These are phyloP conservation scores for Drosophila tropicalis DNA, from an alignment of 1,140 invertebrate genomes.

Conservation along the genomic window DNA sequence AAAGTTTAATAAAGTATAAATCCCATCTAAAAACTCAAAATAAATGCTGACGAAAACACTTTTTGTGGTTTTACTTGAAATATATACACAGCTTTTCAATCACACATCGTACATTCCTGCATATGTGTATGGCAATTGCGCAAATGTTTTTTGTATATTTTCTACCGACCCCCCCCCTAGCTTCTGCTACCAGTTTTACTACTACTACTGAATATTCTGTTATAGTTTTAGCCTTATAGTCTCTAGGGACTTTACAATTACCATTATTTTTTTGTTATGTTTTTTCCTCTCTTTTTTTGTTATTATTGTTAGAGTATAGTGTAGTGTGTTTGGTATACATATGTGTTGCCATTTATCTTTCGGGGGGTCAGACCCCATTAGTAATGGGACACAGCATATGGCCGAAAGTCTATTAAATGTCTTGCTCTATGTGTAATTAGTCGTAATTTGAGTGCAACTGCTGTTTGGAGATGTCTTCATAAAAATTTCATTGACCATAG, in stretches of 20 bases:
- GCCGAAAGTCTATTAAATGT: slow-evolving; percentile 59
- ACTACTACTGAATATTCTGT: not conserved
- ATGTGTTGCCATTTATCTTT: slow-evolving; percentile 11
- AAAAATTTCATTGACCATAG: slow-evolving; percentile 61
- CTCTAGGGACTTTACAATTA: slow-evolving; percentile 11
- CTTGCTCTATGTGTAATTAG: slow-evolving; percentile 56
- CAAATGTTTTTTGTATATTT: not conserved
- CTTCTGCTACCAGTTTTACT: not conserved
- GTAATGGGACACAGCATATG: slow-evolving; percentile 48
- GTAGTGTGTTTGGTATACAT: not conserved
- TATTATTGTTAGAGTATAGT: not conserved
- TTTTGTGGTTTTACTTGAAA: not conserved
- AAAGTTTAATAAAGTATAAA: no score
- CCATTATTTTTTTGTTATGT: slow-evolving; percentile 11
- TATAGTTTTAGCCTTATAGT: not conserved
- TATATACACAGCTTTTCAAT: not conserved
- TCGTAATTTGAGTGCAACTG: slow-evolving; percentile 58
- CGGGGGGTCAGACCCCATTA: slow-evolving; percentile 6
- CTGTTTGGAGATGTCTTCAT: slow-evolving; percentile 54
- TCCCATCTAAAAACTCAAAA: no score
- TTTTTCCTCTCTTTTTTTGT: not conserved
- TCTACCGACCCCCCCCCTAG: not conserved
- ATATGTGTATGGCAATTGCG: not conserved
- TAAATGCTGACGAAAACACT: no score
- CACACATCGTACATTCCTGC: not conserved